Evolutionary conservation across 2,888 invertebrate genomes (phyloP), one percentile per base, ranked within the genome.

Genomic region (Auanema freiburgensis): DNA sequence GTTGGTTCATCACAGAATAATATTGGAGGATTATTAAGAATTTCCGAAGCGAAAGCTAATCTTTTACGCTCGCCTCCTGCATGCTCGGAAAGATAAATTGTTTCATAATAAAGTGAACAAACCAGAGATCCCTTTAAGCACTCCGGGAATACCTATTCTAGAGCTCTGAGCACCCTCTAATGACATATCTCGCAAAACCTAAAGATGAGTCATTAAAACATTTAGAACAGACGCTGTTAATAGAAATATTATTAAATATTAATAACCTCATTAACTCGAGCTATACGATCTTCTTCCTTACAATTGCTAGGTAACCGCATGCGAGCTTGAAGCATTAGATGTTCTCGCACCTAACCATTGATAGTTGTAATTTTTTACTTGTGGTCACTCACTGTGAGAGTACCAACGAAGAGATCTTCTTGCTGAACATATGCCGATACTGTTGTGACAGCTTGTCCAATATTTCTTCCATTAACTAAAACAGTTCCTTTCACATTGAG

Each of bases 1-100:
- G 96, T 96, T 0, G 95, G 95, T 83, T 96, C 96, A 81, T 96
- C 96, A 84, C 94, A 95, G 84, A 96, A 92, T 88, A 97, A 89
- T 51, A 96, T 87, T 0, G 92, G 90, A 0, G 96, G 96, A 86
- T 96, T 92, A 0, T 93, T 95, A 55, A 96, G 87, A 2, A 94
- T 74, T 87, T 96, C 97, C 14, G 93, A 91, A 25, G 95, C 97
- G 84, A 97, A 95, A 0, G 95, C 91, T 12, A 97, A 87, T 62
- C 96, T 88, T 84, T 95, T 95, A 88, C 91, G 91, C 86, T 97
- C 97, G 0, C 97, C 97, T 0, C 96, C 96, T 0, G 46, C 46
- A 46, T 46, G 16, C 16, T 43, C 46, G 8, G 4, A 5, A 21
- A 46, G 46, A 21, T 21, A 5, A 21, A 46, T 16, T 46, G 46